These are phyloP conservation scores for Pelochelys cantorii DNA, from an alignment of 2,797 vertebrate genomes.

Conservation along the genomic window DNA sequence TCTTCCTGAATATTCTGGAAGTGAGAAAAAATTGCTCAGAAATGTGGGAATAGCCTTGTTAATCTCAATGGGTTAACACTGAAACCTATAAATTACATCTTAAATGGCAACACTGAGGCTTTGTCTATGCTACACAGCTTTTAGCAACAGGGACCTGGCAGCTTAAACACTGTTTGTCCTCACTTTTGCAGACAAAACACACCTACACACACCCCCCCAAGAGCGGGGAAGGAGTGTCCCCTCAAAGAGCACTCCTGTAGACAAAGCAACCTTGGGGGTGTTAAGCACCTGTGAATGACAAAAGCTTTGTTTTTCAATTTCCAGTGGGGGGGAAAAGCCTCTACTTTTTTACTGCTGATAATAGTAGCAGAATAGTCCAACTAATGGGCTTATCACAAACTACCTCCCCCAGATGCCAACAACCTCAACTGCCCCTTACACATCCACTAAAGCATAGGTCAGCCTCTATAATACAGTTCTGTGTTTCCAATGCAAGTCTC, in stretches of 20 bases:
- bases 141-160: no score
- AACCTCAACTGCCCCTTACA: slow-evolving; percentile 9
- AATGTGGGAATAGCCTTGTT: fast-evolving
- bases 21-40: neutral
- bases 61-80: neutral
- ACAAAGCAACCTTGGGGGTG: no score
- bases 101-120: neutral
- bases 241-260: no score
- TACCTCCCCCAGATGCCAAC: neutral
- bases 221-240: no score
- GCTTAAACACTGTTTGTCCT: no score
- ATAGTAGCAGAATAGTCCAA: fast-evolving
- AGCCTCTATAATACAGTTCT: neutral
- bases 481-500: neutral
- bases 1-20: neutral
- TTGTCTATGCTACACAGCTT: no score
- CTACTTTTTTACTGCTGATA: neutral
- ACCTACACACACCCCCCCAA: no score
- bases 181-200: no score
- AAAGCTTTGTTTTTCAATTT: no score
- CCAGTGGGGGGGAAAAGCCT: no score
- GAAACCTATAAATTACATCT: neutral
- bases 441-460: neutral
- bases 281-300: no score
- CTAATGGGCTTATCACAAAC: slow-evolving; percentile 28